phyloP scores from a whole-genome alignment of 2,113 vertebrate species.

The Ondatra zibethicus region DNA sequence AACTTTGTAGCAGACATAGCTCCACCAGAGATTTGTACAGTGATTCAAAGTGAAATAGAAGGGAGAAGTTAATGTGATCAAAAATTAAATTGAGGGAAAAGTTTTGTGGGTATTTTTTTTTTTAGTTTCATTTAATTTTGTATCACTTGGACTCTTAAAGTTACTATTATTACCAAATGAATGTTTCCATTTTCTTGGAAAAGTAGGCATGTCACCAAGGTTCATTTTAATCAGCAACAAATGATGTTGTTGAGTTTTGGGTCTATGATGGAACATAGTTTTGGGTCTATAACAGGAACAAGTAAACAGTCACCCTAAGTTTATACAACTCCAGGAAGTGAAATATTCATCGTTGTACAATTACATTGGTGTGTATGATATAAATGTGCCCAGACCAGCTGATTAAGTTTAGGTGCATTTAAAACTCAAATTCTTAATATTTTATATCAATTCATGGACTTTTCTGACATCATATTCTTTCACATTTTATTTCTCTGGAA shows the following conservation, averaged over 20 bases:
- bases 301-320: constrained; percentile 25
- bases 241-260: constrained; percentile 21
- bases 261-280: constrained; percentile 50
- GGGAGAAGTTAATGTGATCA: constrained; percentile 64
- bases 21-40: constrained; percentile 61
- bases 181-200: constrained; percentile 69
- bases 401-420: background rate
- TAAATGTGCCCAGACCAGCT: background rate
- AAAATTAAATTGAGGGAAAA: constrained; percentile 62
- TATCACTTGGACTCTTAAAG: background rate
- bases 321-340: constrained; percentile 39
- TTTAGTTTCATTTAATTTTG: background rate
- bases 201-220: constrained; percentile 58
- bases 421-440: background rate
- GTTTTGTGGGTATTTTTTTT: background rate
- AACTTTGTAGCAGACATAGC: background rate
- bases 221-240: constrained; percentile 60
- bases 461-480: background rate
- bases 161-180: constrained; percentile 66
- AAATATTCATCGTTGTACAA: constrained; percentile 52
- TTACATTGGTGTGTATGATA: constrained; percentile 13
- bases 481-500: constrained; percentile 33
- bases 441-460: constrained; percentile 1
- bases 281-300: constrained; percentile 64
- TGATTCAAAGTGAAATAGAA: constrained; percentile 69